Evolutionary conservation across 2,797 vertebrate species (phyloP), one percentile per base, ranked within the genome.

Genomic region (Sebastes taczanowskii): DNA sequence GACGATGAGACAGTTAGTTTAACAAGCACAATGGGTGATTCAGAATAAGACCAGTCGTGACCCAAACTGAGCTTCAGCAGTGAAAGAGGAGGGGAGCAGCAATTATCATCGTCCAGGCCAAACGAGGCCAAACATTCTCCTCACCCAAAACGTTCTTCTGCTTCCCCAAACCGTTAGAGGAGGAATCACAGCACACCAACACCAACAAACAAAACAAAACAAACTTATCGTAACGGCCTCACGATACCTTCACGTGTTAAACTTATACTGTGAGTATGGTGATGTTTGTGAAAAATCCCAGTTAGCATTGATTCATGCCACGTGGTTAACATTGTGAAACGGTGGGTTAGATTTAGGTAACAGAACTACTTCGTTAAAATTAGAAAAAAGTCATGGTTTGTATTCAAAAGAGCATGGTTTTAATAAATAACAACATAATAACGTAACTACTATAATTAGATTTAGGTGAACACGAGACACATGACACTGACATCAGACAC

Each of bases 21-120:
- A 69, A 82, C 74, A 9, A 84, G 71, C 35, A 91, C 78, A 87
- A 82, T 20, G 68, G 46, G 0, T 0, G 71, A 67, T 83, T 91
- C 11, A 84, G 63, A 63, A 52, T 3, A 13, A 63, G 30, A 77
- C 16, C 78, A 11, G 52, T 55, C 9, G 29, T 55, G 88, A 77
- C 82, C 82, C 38, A 1, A 67, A 67, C 29, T 29, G 77, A 83
- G 70, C 71, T 27, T 8, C 16, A 9, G 67, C 56, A 5, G 8
- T 20, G 69, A 20, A 70, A 63, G 73, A 62, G 11, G 56, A 64
- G 14, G 16, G 32, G 52, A 59, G 79, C 79, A 23, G 69, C 78
- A 84, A 85, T 87, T 83, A 89, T 67, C 73, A 32, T 22, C 9
- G 1, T 2, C 18, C 11, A 64, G 74, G 65, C 22, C 49, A 38